These are phyloP conservation scores for Poeciliopsis infans DNA, from an alignment of 2,797 vertebrate genomes.

Conservation along the genomic window DNA sequence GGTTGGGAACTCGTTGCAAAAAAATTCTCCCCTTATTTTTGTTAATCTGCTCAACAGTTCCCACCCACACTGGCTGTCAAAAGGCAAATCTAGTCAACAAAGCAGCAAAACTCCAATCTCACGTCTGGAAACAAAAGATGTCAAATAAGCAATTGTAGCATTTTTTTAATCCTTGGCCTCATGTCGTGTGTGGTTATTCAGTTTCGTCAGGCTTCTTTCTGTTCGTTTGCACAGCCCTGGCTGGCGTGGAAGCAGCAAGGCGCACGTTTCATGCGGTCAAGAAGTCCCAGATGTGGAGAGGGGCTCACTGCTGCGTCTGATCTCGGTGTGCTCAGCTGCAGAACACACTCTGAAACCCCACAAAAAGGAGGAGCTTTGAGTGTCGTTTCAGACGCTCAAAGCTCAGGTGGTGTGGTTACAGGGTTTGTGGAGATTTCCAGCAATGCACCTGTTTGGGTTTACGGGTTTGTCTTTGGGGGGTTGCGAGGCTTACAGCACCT, in stretches of 20 bases:
- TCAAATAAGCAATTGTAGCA: neutral
- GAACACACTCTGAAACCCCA: slow-evolving; percentile 41
- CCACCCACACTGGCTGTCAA: neutral
- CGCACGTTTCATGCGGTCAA: slow-evolving; percentile 55
- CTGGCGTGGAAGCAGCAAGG: slow-evolving; percentile 55
- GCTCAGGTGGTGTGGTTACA: slow-evolving; percentile 13
- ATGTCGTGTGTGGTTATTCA: slow-evolving; percentile 2
- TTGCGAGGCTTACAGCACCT: neutral
- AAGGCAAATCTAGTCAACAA: neutral
- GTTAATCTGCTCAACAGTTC: neutral
- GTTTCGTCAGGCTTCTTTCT: slow-evolving; percentile 13
- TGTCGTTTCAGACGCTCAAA: slow-evolving; percentile 13
- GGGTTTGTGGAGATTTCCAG: slow-evolving; percentile 40
- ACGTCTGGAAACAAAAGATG: neutral
- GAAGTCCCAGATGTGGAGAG: slow-evolving; percentile 62
- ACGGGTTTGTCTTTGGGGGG: slow-evolving; percentile 14
- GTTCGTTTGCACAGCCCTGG: slow-evolving; percentile 29
- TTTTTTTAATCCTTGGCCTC: no score
- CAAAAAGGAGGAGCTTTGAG: slow-evolving; percentile 28
- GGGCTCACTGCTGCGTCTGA: slow-evolving; percentile 54
- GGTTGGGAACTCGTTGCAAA: neutral
- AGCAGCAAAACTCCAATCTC: neutral
- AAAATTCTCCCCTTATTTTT: neutral
- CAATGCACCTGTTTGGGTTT: slow-evolving; percentile 29
- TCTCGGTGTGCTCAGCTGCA: slow-evolving; percentile 67